Evolutionary conservation across 2,113 vertebrate genomes (phyloP).

Genomic region (Lagopus leucura): DNA sequence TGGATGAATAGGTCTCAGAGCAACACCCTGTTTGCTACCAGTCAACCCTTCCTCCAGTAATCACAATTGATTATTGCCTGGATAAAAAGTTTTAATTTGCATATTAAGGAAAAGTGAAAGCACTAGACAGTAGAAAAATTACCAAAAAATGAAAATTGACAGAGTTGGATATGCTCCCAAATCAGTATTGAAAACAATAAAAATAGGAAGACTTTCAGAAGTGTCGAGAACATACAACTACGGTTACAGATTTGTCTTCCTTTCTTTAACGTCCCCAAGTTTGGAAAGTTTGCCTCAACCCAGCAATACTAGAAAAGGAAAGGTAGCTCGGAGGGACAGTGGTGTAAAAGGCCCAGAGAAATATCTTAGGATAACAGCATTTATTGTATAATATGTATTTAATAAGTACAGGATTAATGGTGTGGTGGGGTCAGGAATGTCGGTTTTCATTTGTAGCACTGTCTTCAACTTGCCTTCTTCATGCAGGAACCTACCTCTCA

Average conservation of each 20-base stretch:
- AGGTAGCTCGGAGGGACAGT: neutral
- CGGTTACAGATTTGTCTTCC: neutral
- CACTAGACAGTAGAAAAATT: neutral
- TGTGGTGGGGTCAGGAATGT: neutral
- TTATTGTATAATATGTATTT: too few species aligned
- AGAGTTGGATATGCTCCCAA: neutral
- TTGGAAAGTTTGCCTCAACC: neutral
- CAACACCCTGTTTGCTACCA: neutral
- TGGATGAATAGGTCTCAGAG: neutral
- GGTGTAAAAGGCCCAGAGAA: neutral
- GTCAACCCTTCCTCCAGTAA: neutral
- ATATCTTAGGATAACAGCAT: neutral
- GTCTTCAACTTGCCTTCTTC: neutral
- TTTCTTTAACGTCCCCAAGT: neutral
- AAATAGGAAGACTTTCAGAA: neutral
- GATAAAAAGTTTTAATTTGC: neutral
- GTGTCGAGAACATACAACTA: neutral
- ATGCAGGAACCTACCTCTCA: neutral
- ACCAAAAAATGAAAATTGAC: neutral
- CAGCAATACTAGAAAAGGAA: neutral
- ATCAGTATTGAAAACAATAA: neutral
- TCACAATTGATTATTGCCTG: neutral
- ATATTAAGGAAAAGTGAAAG: neutral
- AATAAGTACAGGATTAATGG: neutral
- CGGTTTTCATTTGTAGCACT: neutral